Evolutionary conservation across 2,888 invertebrate genomes (phyloP), one percentile per base, ranked within the genome.

Genomic region (Luperina testacea): DNA sequence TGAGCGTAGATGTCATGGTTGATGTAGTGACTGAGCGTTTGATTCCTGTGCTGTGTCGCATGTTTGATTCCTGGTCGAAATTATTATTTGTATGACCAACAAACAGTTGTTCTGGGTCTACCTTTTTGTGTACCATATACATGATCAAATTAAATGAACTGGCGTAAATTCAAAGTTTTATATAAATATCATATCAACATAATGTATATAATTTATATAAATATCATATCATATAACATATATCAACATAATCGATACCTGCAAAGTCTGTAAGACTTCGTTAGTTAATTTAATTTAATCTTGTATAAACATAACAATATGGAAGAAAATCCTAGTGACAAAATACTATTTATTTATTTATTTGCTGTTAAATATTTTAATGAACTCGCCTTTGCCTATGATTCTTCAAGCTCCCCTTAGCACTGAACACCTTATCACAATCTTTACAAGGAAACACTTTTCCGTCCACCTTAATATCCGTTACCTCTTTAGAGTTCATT

Each of bases 361-460:
- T 48, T 45, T 20, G 27, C 17, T 68, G 20, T 13, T 24, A 51
- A 51, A 24, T 32, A 53, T 15, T 1, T 70, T 1, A 53, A 70
- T 6, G n/a, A 71, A 78, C 91, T 91, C 51, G 96, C 95, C 94
- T 93, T 32, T 93, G 92, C 42, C 94, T 91, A 87, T 97, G 97
- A 57, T 93, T 95, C 82, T 94, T 95, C 83, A 96, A 85, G n/a
- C 95, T 94, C 0, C 92, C 92, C 13, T 92, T 94, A 0, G 92
- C 91, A 4, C 81, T 87, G 79, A 95, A 96, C 0, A 93, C 90
- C 63, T 95, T 95, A 53, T 95, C 94, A 77, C 97, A 97, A 63
- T 95, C 93, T 51, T 94, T 94, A 80, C 97, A 97, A 0, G 93
- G 91, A 78, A 91, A 95, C 5, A 85, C 84, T 24, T 91, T 90